Conservation (phyloP, 2,113 vertebrate genomes). For the Callaeas wilsoni region DNA sequence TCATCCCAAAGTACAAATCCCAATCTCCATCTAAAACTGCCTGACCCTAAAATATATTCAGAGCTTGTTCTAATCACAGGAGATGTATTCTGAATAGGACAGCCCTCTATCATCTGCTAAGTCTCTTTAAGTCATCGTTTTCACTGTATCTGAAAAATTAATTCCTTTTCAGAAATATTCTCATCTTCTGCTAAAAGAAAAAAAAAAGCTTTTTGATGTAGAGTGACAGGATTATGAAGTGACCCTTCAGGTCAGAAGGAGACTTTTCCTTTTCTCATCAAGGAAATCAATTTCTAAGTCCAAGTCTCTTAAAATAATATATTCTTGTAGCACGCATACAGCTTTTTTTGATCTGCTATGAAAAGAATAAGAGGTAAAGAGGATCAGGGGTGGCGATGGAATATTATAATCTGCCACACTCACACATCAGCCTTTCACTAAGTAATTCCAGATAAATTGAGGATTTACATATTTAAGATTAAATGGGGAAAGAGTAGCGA, state of each 20-base stretch:
- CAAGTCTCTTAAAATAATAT: conserved; percentile 85
- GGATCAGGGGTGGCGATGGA: conserved; percentile 80
- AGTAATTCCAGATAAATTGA: conserved; percentile 85
- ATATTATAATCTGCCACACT: conserved; percentile 83
- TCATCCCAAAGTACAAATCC: conserved; percentile 68
- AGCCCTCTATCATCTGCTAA: conserved; percentile 65
- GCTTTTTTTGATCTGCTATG: conserved; percentile 79
- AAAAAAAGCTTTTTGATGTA: conserved; percentile 67
- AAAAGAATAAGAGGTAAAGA: conserved; percentile 84
- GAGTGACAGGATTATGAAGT: conserved; percentile 78
- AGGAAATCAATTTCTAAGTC: conserved; percentile 85
- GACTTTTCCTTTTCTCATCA: conserved; percentile 83
- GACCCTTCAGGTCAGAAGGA: conserved; percentile 79
- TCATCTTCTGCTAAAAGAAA: conserved; percentile 73
- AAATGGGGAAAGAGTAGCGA: conserved; percentile 69
- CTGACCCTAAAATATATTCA: conserved; percentile 66
- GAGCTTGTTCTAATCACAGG: conserved; percentile 72
- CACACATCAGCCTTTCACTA: conserved; percentile 79
- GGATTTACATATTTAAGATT: conserved; percentile 88
- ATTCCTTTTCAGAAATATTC: conserved; percentile 82
- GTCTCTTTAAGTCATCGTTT: conserved; percentile 73
- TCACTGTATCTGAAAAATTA: conserved; percentile 77
- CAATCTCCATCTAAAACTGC: conserved; percentile 67
- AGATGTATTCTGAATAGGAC: conserved; percentile 64
- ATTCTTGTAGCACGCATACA: conserved; percentile 74